These are phyloP conservation scores for Aphelocoma californica DNA, from an alignment of 2,797 vertebrate genomes.

Conservation along the genomic window DNA sequence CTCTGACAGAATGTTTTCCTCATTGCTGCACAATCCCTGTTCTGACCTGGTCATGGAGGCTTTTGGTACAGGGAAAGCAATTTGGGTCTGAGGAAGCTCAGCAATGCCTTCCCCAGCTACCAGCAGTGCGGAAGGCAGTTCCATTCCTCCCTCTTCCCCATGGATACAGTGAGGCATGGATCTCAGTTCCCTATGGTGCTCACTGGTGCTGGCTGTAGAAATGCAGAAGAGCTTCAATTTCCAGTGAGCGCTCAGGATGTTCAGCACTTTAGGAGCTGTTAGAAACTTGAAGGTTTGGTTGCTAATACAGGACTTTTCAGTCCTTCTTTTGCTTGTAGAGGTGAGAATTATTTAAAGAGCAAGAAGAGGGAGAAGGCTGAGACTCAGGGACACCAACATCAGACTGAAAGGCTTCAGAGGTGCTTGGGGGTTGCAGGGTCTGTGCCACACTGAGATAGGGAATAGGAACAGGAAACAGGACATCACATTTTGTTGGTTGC, in stretches of 20 bases:
- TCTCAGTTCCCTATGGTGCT: neutral
- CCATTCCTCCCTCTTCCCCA: neutral
- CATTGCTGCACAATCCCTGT: neutral
- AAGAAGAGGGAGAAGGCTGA: neutral
- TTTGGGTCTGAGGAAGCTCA: neutral
- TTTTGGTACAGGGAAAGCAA: neutral
- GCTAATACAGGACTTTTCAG: neutral
- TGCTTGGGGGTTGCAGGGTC: neutral
- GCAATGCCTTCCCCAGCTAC: neutral
- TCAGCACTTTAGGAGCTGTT: neutral
- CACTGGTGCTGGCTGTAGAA: neutral
- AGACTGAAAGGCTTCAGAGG: neutral
- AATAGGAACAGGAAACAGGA: neutral
- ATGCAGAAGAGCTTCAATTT: neutral
- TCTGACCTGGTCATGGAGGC: neutral
- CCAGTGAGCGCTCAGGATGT: neutral
- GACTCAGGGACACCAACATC: neutral
- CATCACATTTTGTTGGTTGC: neutral
- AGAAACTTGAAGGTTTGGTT: neutral
- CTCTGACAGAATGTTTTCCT: neutral
- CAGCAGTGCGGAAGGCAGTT: neutral
- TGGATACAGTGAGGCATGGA: accelerated
- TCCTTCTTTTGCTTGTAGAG: neutral
- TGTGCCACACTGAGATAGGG: neutral
- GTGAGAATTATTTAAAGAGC: neutral